A percentile compares a stretch with the other conserved stretches of the same genome.
These are phyloP conservation scores for Glossophaga mutica DNA, from an alignment of 2,797 vertebrate genomes.

Conservation along the genomic window DNA sequence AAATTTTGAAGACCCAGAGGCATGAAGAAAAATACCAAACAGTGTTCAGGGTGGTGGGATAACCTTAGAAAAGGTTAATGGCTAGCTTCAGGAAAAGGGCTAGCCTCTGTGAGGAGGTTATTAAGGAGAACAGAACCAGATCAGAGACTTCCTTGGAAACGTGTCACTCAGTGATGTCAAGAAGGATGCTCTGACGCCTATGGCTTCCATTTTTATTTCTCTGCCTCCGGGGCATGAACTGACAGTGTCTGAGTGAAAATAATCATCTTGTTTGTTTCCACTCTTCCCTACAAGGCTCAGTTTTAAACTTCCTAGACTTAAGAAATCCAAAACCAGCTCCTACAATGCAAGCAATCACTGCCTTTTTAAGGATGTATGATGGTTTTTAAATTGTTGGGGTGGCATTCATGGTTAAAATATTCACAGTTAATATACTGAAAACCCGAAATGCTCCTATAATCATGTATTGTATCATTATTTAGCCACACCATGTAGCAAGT, in stretches of 20 bases:
- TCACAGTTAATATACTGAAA: background rate
- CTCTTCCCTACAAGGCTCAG: background rate
- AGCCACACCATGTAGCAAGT: background rate
- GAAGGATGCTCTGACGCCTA: background rate
- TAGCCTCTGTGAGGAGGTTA: background rate
- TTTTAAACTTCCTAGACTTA: background rate
- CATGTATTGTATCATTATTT: background rate
- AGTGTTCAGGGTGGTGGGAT: background rate
- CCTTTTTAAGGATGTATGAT: background rate
- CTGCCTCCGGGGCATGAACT: background rate
- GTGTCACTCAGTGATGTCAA: background rate
- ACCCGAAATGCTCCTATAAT: background rate
- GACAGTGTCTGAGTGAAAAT: background rate
- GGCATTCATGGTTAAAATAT: background rate
- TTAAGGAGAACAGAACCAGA: background rate
- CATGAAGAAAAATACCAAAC: background rate
- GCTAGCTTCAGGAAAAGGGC: background rate
- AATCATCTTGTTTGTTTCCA: background rate
- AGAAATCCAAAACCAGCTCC: background rate
- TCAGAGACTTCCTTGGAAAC: background rate
- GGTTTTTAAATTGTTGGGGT: background rate
- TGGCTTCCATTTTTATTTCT: background rate
- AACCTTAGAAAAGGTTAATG: background rate
- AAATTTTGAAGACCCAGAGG: background rate
- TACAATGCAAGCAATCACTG: background rate